Evolutionary conservation across 2,113 vertebrate species (phyloP), one percentile per base, ranked within the genome.

Genomic region (Dolichallabes microphthalmus): DNA sequence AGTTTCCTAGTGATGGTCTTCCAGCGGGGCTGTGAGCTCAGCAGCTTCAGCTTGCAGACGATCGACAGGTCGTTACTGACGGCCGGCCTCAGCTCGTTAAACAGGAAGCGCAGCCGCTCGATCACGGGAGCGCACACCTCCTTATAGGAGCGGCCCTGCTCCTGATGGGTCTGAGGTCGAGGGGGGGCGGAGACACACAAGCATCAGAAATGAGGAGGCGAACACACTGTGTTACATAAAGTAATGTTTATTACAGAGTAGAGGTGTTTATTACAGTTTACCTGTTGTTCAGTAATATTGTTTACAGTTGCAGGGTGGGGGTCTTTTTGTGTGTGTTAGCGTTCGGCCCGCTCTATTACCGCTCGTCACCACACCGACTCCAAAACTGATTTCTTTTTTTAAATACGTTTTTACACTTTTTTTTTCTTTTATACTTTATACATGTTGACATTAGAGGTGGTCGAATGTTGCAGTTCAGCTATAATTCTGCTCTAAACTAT

Each of bases 91-190:
- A 99, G 81, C 87, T 99, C 98, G 81, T 99, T 99, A 86, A 99
- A 99, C 53, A 99, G 93, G 91, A 99, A 99, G 30, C 98, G 93
- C 89, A 99, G 94, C 25, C 98, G 96, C 89, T 99, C 98, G 11
- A 99, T 97, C 77, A 99, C 97, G 8, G 97, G 98, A 53, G 97
- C 97, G 7, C 98, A 99, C 30, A 99, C 98, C 92, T 99, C 98
- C 89, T 99, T 99, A 78, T 99, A 99, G 45, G 98, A 99, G 83
- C 98, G 98, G 0, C 98, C 98, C 91, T 99, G 98, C 57, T 99
- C 98, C 89, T 99, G 98, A 90, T 99, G 98, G 0, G 98, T 99
- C 98, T 99, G 82, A 11, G 30, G 8, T 0, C 14, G 7, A n/a
- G n/a, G n/a, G n/a, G n/a, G n/a, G n/a, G n/a, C n/a, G n/a, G n/a